Evolutionary conservation across 2,113 vertebrate genomes (phyloP).

Genomic region (Cygnus buccinator): DNA sequence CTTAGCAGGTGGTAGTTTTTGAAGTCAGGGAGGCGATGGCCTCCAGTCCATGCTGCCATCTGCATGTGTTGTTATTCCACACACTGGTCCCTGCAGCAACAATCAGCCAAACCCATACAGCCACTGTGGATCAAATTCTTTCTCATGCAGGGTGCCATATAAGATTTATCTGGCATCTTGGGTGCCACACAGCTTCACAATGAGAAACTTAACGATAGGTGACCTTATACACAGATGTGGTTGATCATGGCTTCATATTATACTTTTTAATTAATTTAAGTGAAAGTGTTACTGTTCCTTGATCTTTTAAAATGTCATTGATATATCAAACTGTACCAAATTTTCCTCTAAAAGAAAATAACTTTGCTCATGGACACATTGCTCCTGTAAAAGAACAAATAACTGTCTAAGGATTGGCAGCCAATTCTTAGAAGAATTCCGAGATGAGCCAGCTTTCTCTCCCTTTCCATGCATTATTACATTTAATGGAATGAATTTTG

Average conservation of each 20-base stretch:
- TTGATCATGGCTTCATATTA: not conserved
- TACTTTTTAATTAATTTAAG: not conserved
- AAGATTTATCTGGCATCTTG: not conserved
- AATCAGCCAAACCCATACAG: too few relatives aligned
- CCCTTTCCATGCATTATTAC: not conserved
- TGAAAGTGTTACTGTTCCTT: too few relatives aligned
- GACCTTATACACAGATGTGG: not conserved
- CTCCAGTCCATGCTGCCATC: not conserved
- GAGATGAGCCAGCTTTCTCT: not conserved
- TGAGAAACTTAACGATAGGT: not conserved
- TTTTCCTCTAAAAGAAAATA: not conserved
- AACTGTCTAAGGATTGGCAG: not conserved
- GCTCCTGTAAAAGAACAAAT: not conserved
- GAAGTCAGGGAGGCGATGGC: accelerated
- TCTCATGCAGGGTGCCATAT: not conserved
- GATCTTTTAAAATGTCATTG: not conserved
- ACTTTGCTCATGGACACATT: not conserved
- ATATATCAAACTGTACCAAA: not conserved
- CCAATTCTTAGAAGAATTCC: not conserved
- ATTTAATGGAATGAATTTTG: not conserved
- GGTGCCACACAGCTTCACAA: not conserved
- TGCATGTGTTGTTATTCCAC: not conserved
- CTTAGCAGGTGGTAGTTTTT: not conserved
- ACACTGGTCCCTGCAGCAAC: not conserved
- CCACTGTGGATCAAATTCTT: not conserved